Percentiles rank a stretch among this genome's conserved stretches.
phyloP scores from a whole-genome alignment of 1,140 invertebrate species.

The Ladona fulva region DNA sequence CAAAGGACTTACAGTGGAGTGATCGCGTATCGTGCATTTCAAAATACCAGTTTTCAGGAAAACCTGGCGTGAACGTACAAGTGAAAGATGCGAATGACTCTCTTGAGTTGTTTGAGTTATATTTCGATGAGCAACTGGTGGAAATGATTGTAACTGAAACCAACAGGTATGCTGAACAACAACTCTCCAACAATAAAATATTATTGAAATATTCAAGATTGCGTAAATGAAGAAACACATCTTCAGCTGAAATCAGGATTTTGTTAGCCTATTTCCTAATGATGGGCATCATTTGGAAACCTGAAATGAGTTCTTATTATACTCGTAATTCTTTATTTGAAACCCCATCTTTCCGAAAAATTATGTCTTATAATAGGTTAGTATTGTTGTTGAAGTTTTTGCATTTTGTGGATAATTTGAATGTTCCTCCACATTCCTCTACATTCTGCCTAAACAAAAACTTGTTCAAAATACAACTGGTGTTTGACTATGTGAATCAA shows the following conservation, averaged over 20 bases:
- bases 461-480: background rate
- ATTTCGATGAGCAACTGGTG: background rate
- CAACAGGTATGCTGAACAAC: background rate
- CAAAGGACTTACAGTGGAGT: too few relatives aligned
- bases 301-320: too few relatives aligned
- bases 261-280: too few relatives aligned
- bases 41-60: background rate
- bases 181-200: background rate
- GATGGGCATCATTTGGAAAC: too few relatives aligned
- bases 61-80: background rate
- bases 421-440: background rate
- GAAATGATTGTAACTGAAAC: background rate
- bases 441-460: background rate
- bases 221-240: background rate
- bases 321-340: too few relatives aligned
- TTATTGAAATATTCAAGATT: background rate
- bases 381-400: background rate
- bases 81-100: background rate
- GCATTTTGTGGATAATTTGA: background rate
- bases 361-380: background rate
- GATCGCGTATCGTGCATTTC: background rate
- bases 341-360: background rate
- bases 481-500: too few relatives aligned
- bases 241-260: background rate
- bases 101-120: background rate